Conservation (phyloP, 2,888 invertebrate genomes). For the Microdon myrmicae region DNA sequence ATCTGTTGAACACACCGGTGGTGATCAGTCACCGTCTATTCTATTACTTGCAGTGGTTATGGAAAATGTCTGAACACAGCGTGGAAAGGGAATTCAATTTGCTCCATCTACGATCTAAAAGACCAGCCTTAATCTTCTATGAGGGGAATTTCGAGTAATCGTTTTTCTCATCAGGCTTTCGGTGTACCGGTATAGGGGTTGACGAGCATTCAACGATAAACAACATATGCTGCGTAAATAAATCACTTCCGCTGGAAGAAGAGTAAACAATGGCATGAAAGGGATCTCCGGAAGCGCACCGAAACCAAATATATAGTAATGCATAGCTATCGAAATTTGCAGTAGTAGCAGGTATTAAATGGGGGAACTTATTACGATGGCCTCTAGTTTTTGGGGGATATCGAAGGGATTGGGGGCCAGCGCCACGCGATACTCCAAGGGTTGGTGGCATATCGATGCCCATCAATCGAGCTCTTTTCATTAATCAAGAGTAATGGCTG, state of each 20-base stretch:
- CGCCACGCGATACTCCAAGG: no score
- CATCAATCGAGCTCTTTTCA: slow-evolving; percentile 33
- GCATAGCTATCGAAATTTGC: no score
- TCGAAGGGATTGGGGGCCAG: no score
- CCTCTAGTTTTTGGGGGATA: no score
- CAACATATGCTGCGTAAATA: slow-evolving; percentile 41
- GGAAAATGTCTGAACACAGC: slow-evolving; percentile 9
- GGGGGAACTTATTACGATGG: no score
- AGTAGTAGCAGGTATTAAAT: no score
- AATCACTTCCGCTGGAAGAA: slow-evolving; percentile 38
- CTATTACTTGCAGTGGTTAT: slow-evolving; percentile 9
- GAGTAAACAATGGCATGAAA: slow-evolving; percentile 21
- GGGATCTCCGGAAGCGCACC: no score
- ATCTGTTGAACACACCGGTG: slow-evolving; percentile 22
- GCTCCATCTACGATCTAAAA: no score
- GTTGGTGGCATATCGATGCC: slow-evolving; percentile 35
- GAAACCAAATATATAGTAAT: no score
- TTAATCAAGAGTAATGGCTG: slow-evolving; percentile 46
- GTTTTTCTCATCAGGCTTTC: slow-evolving; percentile 20
- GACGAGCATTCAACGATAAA: slow-evolving; percentile 17
- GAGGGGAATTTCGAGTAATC: no score
- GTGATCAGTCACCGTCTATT: slow-evolving; percentile 11
- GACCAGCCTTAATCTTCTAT: no score
- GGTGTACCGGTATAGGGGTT: slow-evolving; percentile 1
- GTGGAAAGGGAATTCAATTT: slow-evolving; percentile 29